These are phyloP conservation scores for Geotrupes spiniger DNA, from an alignment of 2,888 invertebrate genomes.

Conservation along the genomic window DNA sequence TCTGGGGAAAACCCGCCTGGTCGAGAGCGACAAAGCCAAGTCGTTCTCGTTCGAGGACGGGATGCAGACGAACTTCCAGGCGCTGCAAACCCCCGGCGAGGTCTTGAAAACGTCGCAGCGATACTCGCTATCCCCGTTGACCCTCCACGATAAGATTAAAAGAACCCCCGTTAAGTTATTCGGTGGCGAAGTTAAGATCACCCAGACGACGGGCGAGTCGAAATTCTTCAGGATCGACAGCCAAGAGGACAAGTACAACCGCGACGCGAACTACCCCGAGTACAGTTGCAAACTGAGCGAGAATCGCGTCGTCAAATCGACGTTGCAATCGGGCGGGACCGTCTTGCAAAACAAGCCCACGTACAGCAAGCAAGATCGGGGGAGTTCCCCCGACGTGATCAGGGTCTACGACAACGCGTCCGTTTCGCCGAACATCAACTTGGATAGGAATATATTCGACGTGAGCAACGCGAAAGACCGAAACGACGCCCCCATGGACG, in stretches of 20 bases:
- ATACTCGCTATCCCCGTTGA: conserved; percentile 39
- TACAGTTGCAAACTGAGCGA: conserved; percentile 46
- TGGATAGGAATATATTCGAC: conserved; percentile 32
- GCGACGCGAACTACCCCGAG: conserved; percentile 33
- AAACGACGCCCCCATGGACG: conserved; percentile 7
- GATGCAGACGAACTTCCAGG: conserved; percentile 29
- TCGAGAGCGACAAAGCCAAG: conserved; percentile 57
- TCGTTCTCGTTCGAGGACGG: conserved; percentile 49
- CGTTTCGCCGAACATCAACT: conserved; percentile 39
- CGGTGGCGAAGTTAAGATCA: conserved; percentile 75
- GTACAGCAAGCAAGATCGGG: conserved; percentile 31
- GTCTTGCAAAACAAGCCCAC: conserved; percentile 49
- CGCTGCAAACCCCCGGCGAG: conserved; percentile 23
- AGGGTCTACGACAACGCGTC: conserved; percentile 42
- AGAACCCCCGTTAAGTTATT: conserved; percentile 62
- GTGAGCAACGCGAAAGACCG: conserved; percentile 2
- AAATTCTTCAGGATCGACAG: conserved; percentile 54
- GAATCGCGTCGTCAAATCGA: conserved; percentile 73
- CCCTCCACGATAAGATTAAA: conserved; percentile 39
- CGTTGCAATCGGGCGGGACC: conserved; percentile 82
- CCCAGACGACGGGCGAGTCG: conserved; percentile 66
- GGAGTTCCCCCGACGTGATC: conserved; percentile 40
- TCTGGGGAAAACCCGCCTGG: conserved; percentile 76
- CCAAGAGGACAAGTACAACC: conserved; percentile 38
- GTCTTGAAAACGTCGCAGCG: conserved; percentile 28